phyloP scores from a whole-genome alignment of 2,888 invertebrate genomes.

The Sphecodes monilicornis region DNA sequence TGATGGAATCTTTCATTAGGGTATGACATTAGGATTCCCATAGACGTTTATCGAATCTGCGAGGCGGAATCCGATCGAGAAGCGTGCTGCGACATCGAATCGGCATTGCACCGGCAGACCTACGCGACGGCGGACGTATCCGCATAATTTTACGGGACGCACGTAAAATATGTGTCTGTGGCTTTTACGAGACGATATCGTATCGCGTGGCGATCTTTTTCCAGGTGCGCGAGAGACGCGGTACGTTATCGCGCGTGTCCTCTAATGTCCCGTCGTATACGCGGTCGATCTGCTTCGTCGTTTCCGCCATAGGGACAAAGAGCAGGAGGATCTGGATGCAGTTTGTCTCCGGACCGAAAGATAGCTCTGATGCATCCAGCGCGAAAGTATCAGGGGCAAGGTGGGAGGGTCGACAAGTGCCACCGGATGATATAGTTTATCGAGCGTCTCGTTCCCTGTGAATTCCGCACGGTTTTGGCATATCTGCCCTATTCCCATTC shows the following conservation, averaged over 20 bases:
- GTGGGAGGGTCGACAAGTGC: constrained; percentile 25
- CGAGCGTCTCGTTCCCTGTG: neutral
- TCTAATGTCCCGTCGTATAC: constrained; percentile 15
- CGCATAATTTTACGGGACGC: constrained; percentile 43
- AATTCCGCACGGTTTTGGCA: neutral
- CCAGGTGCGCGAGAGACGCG: constrained; percentile 3
- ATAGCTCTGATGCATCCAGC: constrained; percentile 33
- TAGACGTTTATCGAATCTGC: neutral
- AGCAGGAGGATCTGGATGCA: neutral
- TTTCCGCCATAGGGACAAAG: constrained; percentile 31
- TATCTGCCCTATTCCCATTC: neutral
- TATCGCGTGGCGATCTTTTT: constrained; percentile 46
- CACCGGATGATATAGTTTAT: constrained; percentile 55
- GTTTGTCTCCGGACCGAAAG: constrained; percentile 7
- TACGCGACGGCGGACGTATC: constrained; percentile 4
- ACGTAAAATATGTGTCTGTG: constrained; percentile 31
- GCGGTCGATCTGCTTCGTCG: constrained; percentile 32
- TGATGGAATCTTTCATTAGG: neutral
- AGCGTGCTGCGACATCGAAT: neutral
- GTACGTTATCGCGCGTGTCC: constrained; percentile 29
- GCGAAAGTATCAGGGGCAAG: constrained; percentile 10
- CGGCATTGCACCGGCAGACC: neutral
- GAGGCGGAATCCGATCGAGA: neutral
- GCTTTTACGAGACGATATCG: constrained; percentile 42
- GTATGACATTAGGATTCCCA: neutral